These are phyloP conservation scores for Zoanthus gigantus DNA, from an alignment of 92 coral and sea anemone genomes.

Conservation along the genomic window DNA sequence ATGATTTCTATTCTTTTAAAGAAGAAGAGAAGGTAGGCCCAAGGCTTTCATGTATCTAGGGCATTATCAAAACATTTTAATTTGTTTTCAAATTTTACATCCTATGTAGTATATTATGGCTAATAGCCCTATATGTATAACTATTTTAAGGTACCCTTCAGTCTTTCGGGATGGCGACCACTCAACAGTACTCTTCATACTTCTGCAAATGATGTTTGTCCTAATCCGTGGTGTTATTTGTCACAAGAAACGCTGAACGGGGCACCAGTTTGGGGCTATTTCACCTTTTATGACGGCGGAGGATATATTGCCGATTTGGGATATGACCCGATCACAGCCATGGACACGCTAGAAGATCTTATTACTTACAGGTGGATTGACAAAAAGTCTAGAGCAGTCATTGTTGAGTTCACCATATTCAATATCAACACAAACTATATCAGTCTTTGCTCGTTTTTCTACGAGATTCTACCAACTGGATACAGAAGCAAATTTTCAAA, in stretches of 20 bases:
- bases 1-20: conserved; percentile 66
- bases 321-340: background rate
- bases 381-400: conserved; percentile 27
- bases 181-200: background rate
- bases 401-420: conserved; percentile 40
- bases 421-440: conserved; percentile 30
- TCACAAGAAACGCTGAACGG: conserved; percentile 6
- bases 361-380: conserved; percentile 31
- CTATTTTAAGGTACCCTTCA: conserved; percentile 27
- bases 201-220: conserved; percentile 6
- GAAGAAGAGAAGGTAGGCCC: conserved; percentile 59
- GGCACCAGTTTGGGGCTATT: conserved; percentile 14
- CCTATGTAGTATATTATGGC: too few species aligned
- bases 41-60: too few species aligned
- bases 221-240: conserved; percentile 36
- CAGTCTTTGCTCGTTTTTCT: conserved; percentile 27
- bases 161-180: conserved; percentile 80
- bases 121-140: too few species aligned
- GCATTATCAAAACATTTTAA: too few species aligned
- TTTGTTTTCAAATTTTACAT: too few species aligned
- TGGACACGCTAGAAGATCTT: background rate
- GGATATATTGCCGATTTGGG: conserved; percentile 38
- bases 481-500: background rate
- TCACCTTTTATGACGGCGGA: conserved; percentile 27
- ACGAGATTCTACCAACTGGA: conserved; percentile 37